Evolutionary conservation across 2,888 invertebrate genomes (phyloP).

Genomic region (Pardosa pseudoannulata): DNA sequence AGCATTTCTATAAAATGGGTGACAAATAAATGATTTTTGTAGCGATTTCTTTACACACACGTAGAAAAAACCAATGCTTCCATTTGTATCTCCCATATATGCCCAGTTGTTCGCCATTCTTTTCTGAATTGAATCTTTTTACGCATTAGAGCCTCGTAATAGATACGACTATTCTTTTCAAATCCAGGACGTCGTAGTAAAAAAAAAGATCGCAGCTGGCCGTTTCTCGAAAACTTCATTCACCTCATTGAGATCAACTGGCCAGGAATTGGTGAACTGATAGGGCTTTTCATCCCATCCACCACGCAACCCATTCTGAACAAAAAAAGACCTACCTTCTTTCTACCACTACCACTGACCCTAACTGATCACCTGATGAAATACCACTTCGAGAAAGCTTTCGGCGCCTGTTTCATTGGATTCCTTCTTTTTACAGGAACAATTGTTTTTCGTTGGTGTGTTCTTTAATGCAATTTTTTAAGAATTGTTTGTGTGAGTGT

Average conservation of each 20-base stretch:
- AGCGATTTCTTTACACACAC: too few species aligned
- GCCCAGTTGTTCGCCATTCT: conserved; percentile 18
- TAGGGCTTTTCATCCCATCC: conserved; percentile 46
- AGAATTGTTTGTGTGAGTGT: too few species aligned
- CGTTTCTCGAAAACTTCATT: conserved; percentile 66
- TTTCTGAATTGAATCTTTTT: conserved; percentile 48
- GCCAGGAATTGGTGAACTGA: conserved; percentile 62
- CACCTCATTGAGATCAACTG: conserved; percentile 70
- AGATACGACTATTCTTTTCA: conserved; percentile 42
- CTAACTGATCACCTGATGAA: conserved; percentile 59
- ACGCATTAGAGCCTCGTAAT: conserved; percentile 52
- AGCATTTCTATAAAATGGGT: too few species aligned
- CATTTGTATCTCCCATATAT: conserved; percentile 35
- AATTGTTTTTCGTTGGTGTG: not conserved
- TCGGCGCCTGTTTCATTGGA: conserved; percentile 40
- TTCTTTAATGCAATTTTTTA: too few species aligned
- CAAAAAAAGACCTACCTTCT: conserved; percentile 29
- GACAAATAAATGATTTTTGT: too few species aligned
- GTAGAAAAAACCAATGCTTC: too few species aligned
- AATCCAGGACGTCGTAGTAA: not conserved
- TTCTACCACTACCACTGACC: conserved; percentile 53
- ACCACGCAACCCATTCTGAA: conserved; percentile 22
- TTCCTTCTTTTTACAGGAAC: not conserved
- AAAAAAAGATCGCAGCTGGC: conserved; percentile 70
- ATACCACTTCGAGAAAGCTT: conserved; percentile 61